Percentiles rank a stretch among this genome's conserved stretches.
Conservation (phyloP, 2,113 vertebrate genomes). For the Echinops telfairi region DNA sequence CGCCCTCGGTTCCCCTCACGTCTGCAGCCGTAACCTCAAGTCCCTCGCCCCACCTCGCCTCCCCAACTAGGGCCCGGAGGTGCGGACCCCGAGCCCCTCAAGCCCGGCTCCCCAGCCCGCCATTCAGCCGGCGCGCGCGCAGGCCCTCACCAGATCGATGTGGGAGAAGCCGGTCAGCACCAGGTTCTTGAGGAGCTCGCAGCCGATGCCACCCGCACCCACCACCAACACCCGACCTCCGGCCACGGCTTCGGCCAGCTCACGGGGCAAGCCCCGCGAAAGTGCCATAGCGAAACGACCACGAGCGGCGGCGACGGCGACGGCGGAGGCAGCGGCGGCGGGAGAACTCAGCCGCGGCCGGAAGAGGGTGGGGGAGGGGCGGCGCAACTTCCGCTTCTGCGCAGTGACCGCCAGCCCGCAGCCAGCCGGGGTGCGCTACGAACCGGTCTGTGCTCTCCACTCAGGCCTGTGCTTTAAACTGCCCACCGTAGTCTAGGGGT, state of each 20-base stretch:
- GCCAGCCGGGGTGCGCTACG: neutral
- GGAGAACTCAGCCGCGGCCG: slow-evolving; percentile 60
- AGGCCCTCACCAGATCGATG: slow-evolving; percentile 94
- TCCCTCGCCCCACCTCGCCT: neutral
- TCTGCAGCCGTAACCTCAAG: neutral
- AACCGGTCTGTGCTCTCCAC: no score
- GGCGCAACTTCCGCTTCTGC: slow-evolving; percentile 71
- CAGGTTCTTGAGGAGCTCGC: slow-evolving; percentile 96
- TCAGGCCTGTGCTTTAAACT: fast-evolving
- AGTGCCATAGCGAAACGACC: slow-evolving; percentile 87
- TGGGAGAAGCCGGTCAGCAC: slow-evolving; percentile 96
- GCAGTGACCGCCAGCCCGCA: neutral
- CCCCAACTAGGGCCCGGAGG: neutral
- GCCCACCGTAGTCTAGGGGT: fast-evolving
- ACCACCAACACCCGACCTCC: slow-evolving; percentile 93
- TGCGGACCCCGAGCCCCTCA: neutral
- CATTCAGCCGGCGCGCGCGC: slow-evolving; percentile 63
- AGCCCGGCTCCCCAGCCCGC: slow-evolving; percentile 35
- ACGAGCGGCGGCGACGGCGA: slow-evolving; percentile 68
- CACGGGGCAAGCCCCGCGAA: slow-evolving; percentile 91
- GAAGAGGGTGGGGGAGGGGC: slow-evolving; percentile 65
- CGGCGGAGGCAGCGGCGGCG: slow-evolving; percentile 71
- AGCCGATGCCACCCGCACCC: slow-evolving; percentile 97
- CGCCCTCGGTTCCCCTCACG: no score
- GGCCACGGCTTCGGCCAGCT: slow-evolving; percentile 92